Conservation (phyloP, 2,113 vertebrate genomes). For the Lophura nycthemera region DNA sequence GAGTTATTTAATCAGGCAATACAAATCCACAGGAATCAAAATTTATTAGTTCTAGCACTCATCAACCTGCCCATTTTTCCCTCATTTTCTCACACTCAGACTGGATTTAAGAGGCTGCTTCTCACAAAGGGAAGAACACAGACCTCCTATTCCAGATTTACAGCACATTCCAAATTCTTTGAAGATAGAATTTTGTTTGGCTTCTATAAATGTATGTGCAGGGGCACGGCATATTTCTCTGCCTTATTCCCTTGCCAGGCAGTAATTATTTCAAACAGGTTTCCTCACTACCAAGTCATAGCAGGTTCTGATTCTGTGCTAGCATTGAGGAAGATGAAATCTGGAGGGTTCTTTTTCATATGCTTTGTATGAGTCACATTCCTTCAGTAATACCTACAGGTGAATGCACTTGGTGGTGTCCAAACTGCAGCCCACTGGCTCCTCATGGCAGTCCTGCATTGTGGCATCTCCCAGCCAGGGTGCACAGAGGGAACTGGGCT, state of each 20-base stretch:
- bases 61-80: background rate
- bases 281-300: background rate
- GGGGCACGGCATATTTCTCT: background rate
- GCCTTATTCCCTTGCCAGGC: background rate
- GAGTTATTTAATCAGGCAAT: background rate
- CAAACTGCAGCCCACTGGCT: background rate
- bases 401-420: background rate
- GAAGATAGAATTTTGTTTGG: background rate
- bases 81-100: background rate
- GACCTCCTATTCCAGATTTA: background rate
- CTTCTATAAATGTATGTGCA: background rate
- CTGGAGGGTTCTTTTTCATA: background rate
- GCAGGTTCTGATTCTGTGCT: background rate
- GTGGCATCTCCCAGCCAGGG: rapidly evolving
- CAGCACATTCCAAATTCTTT: background rate
- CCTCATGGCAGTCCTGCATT: rapidly evolving
- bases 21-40: background rate
- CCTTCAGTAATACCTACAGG: background rate
- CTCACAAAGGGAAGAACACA: background rate
- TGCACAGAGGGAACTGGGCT: background rate
- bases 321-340: background rate
- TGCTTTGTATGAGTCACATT: rapidly evolving
- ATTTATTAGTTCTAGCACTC: background rate
- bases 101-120: background rate
- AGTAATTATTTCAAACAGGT: background rate